Evolutionary conservation across 2,113 vertebrate genomes (phyloP).

Genomic region (Narcine bancroftii): DNA sequence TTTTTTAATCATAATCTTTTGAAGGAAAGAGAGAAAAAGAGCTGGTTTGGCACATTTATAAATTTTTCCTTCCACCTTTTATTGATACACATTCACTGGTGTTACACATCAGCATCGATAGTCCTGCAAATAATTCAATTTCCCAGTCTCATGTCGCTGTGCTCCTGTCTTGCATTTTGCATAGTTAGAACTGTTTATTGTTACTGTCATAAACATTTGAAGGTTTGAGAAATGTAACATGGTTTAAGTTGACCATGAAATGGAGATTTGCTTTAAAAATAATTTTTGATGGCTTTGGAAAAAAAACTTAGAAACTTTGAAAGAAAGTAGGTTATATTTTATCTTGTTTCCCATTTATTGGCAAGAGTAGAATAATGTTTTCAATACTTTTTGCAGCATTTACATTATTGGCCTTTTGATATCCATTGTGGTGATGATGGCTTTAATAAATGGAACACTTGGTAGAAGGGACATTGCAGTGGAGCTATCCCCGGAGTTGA

Average conservation of each 20-base stretch:
- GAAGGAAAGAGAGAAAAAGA: neutral
- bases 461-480: constrained; percentile 48
- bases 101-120: neutral
- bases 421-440: constrained; percentile 32
- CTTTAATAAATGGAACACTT: constrained; percentile 28
- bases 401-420: constrained; percentile 33
- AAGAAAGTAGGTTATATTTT: neutral
- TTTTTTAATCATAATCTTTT: too few relatives aligned
- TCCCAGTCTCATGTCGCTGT: neutral
- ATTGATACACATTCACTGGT: neutral
- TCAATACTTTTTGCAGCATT: constrained; percentile 28
- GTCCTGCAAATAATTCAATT: neutral
- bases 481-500: constrained; percentile 71
- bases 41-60: neutral
- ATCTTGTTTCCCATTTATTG: neutral
- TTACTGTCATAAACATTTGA: neutral
- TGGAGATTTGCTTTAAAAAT: neutral
- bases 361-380: neutral
- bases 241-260: neutral
- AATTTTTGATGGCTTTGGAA: too few relatives aligned
- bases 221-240: neutral
- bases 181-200: neutral
- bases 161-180: neutral
- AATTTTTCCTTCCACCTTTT: neutral
- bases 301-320: neutral